Evolutionary conservation across 2,888 invertebrate species (phyloP).

Genomic region (Ochropacha duplaris): DNA sequence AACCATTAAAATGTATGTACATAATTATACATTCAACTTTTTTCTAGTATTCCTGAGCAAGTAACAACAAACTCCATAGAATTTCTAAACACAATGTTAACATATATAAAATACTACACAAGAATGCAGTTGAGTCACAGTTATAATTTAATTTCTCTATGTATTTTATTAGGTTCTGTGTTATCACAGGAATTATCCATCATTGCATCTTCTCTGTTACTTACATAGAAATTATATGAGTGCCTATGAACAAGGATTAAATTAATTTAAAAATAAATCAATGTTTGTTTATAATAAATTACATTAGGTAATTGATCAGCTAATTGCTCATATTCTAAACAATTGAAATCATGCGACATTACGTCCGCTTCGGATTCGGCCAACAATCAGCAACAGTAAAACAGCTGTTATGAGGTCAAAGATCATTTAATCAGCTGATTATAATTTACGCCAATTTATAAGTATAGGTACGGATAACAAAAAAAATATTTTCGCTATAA

Average conservation of each 20-base stretch:
- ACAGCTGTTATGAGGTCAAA: conserved; percentile 75
- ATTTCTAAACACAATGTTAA: background rate
- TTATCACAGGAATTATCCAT: background rate
- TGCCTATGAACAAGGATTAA: no score
- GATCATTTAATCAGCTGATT: conserved; percentile 77
- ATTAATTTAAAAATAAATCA: no score
- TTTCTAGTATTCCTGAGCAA: no score
- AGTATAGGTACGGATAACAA: conserved; percentile 16
- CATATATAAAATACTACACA: background rate
- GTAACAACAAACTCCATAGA: background rate
- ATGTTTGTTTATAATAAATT: background rate
- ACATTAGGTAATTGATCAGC: no score
- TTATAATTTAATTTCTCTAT: background rate
- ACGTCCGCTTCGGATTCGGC: conserved; percentile 15
- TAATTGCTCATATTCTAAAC: background rate
- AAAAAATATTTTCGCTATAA: conserved; percentile 23
- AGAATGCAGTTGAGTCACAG: background rate
- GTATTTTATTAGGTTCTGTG: background rate
- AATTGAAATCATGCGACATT: conserved; percentile 22
- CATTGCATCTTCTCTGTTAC: background rate
- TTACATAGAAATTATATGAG: background rate
- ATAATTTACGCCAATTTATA: conserved; percentile 16
- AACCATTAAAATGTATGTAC: no score
- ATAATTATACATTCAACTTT: no score
- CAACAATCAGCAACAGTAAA: conserved; percentile 27